Evolutionary conservation across 2,113 vertebrate species (phyloP).

Genomic region (Chlamydotis undulata): DNA sequence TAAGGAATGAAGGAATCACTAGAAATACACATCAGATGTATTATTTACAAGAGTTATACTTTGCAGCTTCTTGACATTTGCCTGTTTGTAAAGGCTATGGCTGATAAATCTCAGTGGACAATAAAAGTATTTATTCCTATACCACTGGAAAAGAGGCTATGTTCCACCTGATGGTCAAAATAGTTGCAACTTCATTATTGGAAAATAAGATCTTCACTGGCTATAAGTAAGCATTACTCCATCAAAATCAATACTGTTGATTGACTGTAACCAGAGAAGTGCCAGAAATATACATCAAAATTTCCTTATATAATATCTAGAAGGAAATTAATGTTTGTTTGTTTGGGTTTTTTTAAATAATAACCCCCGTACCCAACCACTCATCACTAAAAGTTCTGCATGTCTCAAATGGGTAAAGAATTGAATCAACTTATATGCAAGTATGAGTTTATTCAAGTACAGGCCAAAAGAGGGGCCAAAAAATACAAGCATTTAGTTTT

Average conservation of each 20-base stretch:
- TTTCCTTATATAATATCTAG: not conserved
- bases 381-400: not conserved
- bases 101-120: conserved; percentile 1
- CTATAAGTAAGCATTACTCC: not conserved
- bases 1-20: conserved; percentile 19
- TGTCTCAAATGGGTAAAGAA: not conserved
- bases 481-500: not conserved
- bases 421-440: not conserved
- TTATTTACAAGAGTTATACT: conserved; percentile 60
- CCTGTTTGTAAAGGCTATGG: conserved; percentile 36
- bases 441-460: not conserved
- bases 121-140: not conserved
- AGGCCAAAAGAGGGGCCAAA: not conserved
- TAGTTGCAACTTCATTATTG: conserved; percentile 12
- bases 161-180: not conserved
- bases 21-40: conserved; percentile 30
- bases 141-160: not conserved
- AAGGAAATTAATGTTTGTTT: not conserved
- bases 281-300: not conserved
- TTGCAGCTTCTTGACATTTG: conserved; percentile 62
- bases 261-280: not conserved
- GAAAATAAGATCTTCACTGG: not conserved
- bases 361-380: not conserved
- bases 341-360: not conserved
- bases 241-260: conserved; percentile 4